Percentiles rank a stretch among this genome's conserved stretches.
Evolutionary conservation across 2,797 vertebrate species (phyloP).

Genomic region (Hyperoplus immaculatus): DNA sequence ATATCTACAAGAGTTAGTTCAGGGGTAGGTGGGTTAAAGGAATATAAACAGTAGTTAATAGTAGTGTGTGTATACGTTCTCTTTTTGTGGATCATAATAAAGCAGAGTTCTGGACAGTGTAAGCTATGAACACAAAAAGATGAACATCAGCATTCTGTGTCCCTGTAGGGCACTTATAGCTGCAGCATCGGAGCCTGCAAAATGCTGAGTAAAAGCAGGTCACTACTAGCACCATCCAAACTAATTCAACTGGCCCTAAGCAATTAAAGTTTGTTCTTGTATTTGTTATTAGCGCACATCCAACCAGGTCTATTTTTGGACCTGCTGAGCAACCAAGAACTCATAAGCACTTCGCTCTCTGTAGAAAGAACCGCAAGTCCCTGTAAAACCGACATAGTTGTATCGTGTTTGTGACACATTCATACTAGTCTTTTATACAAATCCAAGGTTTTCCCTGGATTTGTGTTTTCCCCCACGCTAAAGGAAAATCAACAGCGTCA

Average conservation of each 20-base stretch:
- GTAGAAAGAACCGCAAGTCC: not conserved
- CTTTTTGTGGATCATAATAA: constrained; percentile 78
- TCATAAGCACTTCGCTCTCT: constrained; percentile 1
- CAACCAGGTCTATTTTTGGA: constrained; percentile 15
- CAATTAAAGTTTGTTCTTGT: constrained; percentile 1
- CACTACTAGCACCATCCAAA: not conserved
- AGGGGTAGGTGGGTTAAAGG: not conserved
- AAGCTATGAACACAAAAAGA: constrained; percentile 72
- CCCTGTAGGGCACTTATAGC: not conserved
- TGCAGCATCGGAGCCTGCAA: not conserved
- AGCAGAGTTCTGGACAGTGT: constrained; percentile 89
- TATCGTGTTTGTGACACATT: no score
- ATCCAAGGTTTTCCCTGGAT: no score
- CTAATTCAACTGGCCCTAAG: constrained; percentile 1
- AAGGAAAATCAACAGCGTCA: no score
- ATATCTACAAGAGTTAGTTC: constrained; percentile 5
- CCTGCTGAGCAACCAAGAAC: constrained; percentile 23
- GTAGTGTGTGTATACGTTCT: constrained; percentile 61
- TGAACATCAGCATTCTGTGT: not conserved
- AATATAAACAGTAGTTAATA: constrained; percentile 1
- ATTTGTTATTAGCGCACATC: constrained; percentile 11
- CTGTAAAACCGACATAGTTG: no score
- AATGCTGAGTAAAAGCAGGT: not conserved
- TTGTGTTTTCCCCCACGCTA: no score
- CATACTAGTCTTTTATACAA: no score